Percentiles rank a stretch among this genome's conserved stretches.
Evolutionary conservation across 2,797 vertebrate genomes (phyloP).

Genomic region (Mallotus villosus): DNA sequence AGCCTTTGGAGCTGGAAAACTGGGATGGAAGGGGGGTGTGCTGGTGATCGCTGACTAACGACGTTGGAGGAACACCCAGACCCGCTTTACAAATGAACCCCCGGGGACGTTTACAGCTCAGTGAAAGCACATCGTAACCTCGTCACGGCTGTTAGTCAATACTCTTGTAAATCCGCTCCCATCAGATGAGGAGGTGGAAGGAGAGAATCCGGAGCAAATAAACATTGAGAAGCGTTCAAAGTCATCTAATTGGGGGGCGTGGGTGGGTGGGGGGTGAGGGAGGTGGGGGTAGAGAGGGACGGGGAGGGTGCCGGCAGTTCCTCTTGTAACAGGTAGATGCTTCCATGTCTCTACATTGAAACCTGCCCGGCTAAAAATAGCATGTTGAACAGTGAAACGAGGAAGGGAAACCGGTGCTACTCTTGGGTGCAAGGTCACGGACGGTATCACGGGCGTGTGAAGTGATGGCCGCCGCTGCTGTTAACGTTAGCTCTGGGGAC

Average conservation of each 20-base stretch:
- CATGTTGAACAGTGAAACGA: conserved; percentile 1
- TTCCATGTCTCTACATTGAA: background rate
- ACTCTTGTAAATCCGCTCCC: background rate
- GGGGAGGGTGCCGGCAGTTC: too few species aligned
- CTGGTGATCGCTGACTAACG: conserved; percentile 30
- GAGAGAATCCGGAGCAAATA: too few species aligned
- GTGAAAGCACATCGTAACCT: conserved; percentile 19
- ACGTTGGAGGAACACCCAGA: conserved; percentile 26
- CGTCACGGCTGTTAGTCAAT: conserved; percentile 18
- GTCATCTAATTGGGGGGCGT: background rate
- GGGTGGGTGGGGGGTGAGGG: background rate
- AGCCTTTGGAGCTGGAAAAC: conserved; percentile 14
- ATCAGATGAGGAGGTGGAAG: background rate
- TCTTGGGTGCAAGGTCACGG: too few species aligned
- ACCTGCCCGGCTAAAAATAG: background rate
- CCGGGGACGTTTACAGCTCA: conserved; percentile 7
- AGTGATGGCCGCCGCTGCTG: background rate
- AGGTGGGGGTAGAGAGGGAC: background rate
- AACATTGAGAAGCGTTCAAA: background rate
- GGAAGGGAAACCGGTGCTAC: background rate
- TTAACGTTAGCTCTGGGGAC: background rate
- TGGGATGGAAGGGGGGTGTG: conserved; percentile 6
- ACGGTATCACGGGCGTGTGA: background rate
- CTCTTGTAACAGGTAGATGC: too few species aligned
- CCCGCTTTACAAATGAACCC: conserved; percentile 1